phyloP scores from a whole-genome alignment of 2,797 vertebrate genomes.

The Chelon auratus region DNA sequence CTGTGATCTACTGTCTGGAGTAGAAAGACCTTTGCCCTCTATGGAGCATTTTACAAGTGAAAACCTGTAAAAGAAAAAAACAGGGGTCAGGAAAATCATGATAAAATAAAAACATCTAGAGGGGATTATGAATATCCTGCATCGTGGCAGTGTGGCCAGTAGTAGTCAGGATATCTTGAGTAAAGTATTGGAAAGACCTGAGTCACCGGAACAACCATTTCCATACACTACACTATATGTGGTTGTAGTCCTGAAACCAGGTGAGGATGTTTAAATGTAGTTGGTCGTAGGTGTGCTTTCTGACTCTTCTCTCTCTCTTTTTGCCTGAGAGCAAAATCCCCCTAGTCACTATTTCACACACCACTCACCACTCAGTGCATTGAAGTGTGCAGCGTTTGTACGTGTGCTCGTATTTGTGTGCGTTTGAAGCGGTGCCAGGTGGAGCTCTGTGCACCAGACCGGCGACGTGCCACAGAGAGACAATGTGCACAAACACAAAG shows the following conservation, averaged over 20 bases:
- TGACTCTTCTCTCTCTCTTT: slow-evolving; percentile 25
- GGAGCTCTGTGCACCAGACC: slow-evolving; percentile 63
- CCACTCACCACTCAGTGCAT: slow-evolving; percentile 44
- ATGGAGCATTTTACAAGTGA: not conserved
- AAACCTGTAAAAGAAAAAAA: not conserved
- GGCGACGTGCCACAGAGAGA: slow-evolving; percentile 42
- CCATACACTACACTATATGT: slow-evolving; percentile 11
- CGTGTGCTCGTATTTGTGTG: not conserved
- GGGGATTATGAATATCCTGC: not conserved
- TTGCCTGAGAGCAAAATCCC: slow-evolving; percentile 54
- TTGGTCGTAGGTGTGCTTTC: slow-evolving; percentile 25
- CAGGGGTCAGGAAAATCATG: not conserved
- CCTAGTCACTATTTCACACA: slow-evolving; percentile 44
- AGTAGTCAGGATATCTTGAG: not conserved
- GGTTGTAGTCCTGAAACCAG: slow-evolving; percentile 22
- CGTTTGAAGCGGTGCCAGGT: slow-evolving; percentile 63
- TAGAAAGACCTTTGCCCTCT: not conserved
- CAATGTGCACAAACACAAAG: slow-evolving; percentile 58
- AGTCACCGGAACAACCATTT: not conserved
- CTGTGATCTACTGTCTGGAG: not conserved
- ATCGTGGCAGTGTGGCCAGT: not conserved
- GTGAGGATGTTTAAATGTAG: slow-evolving; percentile 11
- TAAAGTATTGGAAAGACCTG: not conserved
- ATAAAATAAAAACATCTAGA: not conserved
- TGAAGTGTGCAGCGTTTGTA: slow-evolving; percentile 38